Evolutionary conservation across 2,113 vertebrate species (phyloP).

Genomic region (Cynopterus brachyotis): DNA sequence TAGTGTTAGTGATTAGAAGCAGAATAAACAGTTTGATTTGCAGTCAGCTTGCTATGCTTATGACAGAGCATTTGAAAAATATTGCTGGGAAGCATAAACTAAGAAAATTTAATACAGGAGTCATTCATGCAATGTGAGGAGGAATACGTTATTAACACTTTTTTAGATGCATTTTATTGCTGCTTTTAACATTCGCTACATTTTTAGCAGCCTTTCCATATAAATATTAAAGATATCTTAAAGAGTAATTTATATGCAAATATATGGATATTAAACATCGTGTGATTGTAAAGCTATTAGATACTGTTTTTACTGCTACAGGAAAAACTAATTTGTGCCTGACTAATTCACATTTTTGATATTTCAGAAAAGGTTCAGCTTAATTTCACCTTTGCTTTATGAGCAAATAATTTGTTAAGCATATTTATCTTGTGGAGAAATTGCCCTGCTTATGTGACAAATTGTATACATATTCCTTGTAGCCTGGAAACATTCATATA

Average conservation of each 20-base stretch:
- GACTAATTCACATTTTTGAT: conserved; percentile 42
- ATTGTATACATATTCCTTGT: conserved; percentile 48
- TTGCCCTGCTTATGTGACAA: conserved; percentile 59
- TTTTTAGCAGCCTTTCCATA: conserved; percentile 37
- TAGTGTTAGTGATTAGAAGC: background rate
- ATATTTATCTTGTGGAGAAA: conserved; percentile 69
- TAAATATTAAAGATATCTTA: conserved; percentile 64
- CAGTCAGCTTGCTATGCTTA: background rate
- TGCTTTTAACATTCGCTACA: conserved; percentile 37
- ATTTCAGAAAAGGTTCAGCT: conserved; percentile 44
- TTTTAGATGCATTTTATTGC: conserved; percentile 59
- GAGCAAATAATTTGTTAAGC: conserved; percentile 67
- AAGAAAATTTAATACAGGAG: conserved; percentile 59
- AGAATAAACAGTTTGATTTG: conserved; percentile 58
- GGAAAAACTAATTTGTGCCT: conserved; percentile 56
- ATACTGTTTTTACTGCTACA: conserved; percentile 38
- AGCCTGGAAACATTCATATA: conserved; percentile 58
- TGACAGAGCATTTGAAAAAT: conserved; percentile 27
- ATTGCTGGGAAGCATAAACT: conserved; percentile 26
- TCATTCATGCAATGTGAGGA: conserved; percentile 27
- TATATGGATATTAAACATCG: conserved; percentile 62
- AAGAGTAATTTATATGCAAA: conserved; percentile 70
- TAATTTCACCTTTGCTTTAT: conserved; percentile 70
- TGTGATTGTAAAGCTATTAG: conserved; percentile 52
- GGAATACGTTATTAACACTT: background rate